Evolutionary conservation across 2,113 vertebrate genomes (phyloP).

Genomic region (Diadophis punctatus): DNA sequence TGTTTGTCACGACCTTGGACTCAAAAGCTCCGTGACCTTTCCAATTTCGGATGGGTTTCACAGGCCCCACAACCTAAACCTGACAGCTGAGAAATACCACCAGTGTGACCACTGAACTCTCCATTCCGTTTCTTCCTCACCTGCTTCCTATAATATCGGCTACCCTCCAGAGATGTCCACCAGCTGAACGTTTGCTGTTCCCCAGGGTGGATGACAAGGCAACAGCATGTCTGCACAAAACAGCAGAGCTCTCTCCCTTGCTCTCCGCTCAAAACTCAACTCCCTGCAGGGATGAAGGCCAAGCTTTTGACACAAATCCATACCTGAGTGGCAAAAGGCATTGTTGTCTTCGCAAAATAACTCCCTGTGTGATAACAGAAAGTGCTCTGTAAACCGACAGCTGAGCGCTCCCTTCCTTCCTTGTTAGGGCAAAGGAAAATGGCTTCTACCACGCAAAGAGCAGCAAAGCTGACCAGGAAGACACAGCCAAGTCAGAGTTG

Average conservation of each 20-base stretch:
- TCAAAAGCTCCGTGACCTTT: background rate
- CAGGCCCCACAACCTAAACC: background rate
- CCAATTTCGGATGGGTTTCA: background rate
- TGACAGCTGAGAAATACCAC: background rate
- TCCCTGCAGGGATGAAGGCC: background rate
- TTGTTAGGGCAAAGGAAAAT: background rate
- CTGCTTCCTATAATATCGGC: background rate
- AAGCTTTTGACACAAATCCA: conserved; percentile 21
- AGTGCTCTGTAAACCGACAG: background rate
- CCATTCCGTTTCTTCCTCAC: background rate
- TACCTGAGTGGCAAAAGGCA: background rate
- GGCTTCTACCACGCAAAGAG: background rate
- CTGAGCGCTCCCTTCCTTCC: background rate
- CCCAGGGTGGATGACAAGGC: background rate
- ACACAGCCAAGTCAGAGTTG: background rate
- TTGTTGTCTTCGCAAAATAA: conserved; percentile 27
- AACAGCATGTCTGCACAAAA: background rate
- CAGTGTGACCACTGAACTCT: conserved; percentile 1
- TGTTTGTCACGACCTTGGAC: background rate
- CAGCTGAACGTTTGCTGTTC: fast-evolving
- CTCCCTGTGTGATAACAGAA: fast-evolving
- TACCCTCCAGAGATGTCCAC: conserved; percentile 1
- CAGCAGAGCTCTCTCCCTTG: fast-evolving
- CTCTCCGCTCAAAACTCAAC: background rate
- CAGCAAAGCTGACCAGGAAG: background rate